phyloP scores from a whole-genome alignment of 1,140 invertebrate species.

The Drosophila willistoni region DNA sequence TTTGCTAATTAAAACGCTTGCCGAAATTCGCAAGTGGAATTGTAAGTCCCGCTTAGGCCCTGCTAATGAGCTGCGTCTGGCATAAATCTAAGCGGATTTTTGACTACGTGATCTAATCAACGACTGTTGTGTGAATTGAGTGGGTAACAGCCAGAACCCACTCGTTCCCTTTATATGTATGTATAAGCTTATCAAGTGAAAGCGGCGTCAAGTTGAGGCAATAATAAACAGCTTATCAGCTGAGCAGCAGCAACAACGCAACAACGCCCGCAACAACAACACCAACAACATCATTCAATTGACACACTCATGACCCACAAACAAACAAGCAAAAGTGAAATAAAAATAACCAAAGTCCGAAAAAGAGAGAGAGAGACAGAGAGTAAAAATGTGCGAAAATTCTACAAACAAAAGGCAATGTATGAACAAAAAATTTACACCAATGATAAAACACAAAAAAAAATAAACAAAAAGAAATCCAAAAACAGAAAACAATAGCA shows the following conservation, averaged over 20 bases:
- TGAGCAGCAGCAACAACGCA: constrained; percentile 31
- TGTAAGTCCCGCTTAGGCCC: constrained; percentile 27
- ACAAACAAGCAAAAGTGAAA: constrained; percentile 27
- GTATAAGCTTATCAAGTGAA: constrained; percentile 33
- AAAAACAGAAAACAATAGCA: constrained; percentile 20
- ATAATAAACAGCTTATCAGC: constrained; percentile 67
- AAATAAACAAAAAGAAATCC: not conserved
- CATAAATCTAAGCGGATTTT: constrained; percentile 62
- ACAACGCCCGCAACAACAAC: constrained; percentile 15
- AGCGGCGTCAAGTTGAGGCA: constrained; percentile 16
- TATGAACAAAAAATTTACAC: constrained; percentile 55
- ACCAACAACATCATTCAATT: constrained; percentile 35
- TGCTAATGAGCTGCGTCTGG: constrained; percentile 55
- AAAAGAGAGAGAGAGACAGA: not conserved
- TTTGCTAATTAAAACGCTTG: constrained; percentile 68
- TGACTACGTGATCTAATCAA: constrained; percentile 36
- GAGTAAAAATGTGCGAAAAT: constrained; percentile 50
- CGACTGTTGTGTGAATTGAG: not conserved
- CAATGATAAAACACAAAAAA: constrained; percentile 3
- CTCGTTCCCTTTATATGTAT: not conserved
- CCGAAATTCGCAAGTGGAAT: not conserved
- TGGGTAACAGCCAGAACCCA: constrained; percentile 8
- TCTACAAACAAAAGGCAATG: constrained; percentile 21
- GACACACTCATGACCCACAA: constrained; percentile 56
- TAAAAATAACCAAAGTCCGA: constrained; percentile 6